phyloP scores from a whole-genome alignment of 1,140 invertebrate genomes.

The Triops longicaudatus region DNA sequence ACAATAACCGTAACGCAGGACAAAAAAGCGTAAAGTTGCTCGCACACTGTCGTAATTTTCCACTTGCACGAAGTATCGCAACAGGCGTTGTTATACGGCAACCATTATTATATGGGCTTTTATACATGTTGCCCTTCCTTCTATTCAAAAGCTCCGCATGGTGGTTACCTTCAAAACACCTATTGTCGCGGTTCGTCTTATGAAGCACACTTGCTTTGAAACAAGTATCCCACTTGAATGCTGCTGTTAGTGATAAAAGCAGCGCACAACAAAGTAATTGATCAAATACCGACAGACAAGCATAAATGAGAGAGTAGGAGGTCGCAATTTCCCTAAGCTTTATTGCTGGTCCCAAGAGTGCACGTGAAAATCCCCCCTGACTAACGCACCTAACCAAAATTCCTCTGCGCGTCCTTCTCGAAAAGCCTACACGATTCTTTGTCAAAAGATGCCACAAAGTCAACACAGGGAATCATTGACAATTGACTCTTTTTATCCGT shows the following conservation, averaged over 20 bases:
- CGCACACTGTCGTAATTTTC: conserved; percentile 1
- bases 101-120: conserved; percentile 1
- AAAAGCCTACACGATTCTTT: no score
- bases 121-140: not conserved
- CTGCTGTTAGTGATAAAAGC: not conserved
- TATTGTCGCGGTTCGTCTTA: not conserved
- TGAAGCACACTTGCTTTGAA: not conserved
- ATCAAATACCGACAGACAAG: not conserved
- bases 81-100: conserved; percentile 2
- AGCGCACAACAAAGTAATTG: not conserved
- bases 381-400: not conserved
- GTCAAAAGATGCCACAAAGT: no score
- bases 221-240: not conserved
- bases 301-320: conserved; percentile 7
- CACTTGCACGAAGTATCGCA: not conserved
- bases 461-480: no score
- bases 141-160: not conserved
- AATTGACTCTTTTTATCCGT: no score
- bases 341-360: not conserved
- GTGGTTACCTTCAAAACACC: not conserved
- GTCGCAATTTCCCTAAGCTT: not conserved
- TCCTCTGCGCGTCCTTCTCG: not conserved
- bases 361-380: not conserved
- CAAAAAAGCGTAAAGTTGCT: not conserved
- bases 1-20: not conserved